A percentile compares a stretch with the other conserved stretches of the same genome.
Evolutionary conservation across 2,888 invertebrate genomes (phyloP).

Genomic region (Drosophila mettleri): DNA sequence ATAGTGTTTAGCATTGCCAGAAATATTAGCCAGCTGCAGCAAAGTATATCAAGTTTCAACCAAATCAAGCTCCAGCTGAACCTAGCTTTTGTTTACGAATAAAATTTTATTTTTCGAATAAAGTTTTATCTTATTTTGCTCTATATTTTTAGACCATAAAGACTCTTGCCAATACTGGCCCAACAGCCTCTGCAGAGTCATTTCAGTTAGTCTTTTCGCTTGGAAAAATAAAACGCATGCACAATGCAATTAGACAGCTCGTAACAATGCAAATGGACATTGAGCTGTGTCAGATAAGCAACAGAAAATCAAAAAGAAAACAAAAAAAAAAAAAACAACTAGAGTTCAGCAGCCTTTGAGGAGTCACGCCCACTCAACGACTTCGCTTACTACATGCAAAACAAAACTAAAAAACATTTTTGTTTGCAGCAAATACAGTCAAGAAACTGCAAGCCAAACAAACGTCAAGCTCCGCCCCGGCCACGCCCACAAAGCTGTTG

Average conservation of each 20-base stretch:
- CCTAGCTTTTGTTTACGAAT: too few relatives aligned
- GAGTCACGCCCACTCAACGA: not conserved
- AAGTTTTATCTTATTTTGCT: too few relatives aligned
- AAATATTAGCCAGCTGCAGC: too few relatives aligned
- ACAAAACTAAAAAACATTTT: constrained; percentile 25
- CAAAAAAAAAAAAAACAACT: constrained; percentile 18
- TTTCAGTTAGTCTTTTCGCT: not conserved
- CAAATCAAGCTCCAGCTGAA: too few relatives aligned
- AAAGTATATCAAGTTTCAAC: too few relatives aligned
- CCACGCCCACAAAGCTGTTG: constrained; percentile 36
- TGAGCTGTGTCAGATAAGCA: constrained; percentile 41
- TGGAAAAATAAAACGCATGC: constrained; percentile 12
- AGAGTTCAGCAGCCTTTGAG: not conserved
- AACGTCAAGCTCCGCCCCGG: constrained; percentile 1
- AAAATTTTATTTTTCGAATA: too few relatives aligned
- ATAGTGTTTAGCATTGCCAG: too few relatives aligned
- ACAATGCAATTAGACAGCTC: constrained; percentile 37
- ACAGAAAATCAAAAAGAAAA: constrained; percentile 30
- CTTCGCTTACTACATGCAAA: not conserved
- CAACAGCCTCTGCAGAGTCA: too few relatives aligned
- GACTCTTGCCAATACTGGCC: too few relatives aligned
- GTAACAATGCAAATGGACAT: constrained; percentile 39
- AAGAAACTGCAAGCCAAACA: constrained; percentile 27
- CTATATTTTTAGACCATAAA: too few relatives aligned
- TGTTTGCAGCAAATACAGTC: constrained; percentile 19